phyloP scores from a whole-genome alignment of 2,888 invertebrate genomes.

The Drepana falcataria region DNA sequence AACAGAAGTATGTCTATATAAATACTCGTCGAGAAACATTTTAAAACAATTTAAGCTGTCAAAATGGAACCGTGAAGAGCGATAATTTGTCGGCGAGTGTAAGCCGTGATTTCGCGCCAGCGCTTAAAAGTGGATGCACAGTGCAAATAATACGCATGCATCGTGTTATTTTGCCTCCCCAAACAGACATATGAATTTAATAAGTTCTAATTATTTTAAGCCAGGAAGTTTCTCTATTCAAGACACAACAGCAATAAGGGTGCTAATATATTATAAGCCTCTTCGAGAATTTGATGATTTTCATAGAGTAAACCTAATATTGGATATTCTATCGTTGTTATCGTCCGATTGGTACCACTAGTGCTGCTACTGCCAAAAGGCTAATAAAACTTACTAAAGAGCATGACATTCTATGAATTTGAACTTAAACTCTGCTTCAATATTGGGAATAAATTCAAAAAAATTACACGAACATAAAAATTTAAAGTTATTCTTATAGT shows the following conservation, averaged over 20 bases:
- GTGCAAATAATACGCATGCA: constrained; percentile 22
- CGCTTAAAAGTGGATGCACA: constrained; percentile 10
- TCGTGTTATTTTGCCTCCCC: not conserved
- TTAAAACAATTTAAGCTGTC: constrained; percentile 1
- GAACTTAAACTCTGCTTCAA: not conserved
- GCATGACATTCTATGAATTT: not conserved
- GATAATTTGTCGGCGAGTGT: constrained; percentile 27
- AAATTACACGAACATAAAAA: not conserved
- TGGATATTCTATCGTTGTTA: too few species aligned
- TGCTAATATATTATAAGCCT: too few species aligned
- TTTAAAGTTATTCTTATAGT: constrained; percentile 4
- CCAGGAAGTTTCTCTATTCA: too few species aligned
- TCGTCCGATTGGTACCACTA: too few species aligned
- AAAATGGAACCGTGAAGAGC: constrained; percentile 18
- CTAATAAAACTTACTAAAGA: too few species aligned
- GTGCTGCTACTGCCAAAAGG: too few species aligned
- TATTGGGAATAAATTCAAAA: not conserved
- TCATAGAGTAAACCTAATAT: too few species aligned
- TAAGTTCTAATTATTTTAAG: too few species aligned
- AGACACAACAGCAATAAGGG: too few species aligned
- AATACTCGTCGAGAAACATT: not conserved
- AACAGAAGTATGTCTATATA: not conserved
- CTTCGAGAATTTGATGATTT: too few species aligned
- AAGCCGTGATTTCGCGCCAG: constrained; percentile 36
- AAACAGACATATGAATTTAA: not conserved